Base-by-base conservation (phyloP, 2,113 vertebrate species). In the Lepus americanus region DNA sequence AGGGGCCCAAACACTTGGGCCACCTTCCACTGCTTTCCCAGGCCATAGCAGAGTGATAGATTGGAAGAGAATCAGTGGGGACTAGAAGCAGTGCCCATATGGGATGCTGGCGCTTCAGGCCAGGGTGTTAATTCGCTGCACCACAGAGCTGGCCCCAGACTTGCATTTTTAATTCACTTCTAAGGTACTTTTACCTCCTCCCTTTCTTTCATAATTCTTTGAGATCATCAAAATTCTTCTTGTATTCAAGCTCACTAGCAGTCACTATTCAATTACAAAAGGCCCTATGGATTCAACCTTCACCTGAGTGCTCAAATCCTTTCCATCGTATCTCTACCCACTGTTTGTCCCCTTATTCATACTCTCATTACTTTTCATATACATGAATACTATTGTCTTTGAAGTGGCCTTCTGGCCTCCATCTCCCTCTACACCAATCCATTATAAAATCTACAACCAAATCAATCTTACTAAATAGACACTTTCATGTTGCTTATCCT, bases 381-480 rank as follows among this genome's bases (percentile, higher is more conserved):
- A 2, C 31, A 74, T 51, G 87, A 86, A 55, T 66, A 44, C 51
- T 76, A 44, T 69, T 55, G 9, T 33, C 25, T 89, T 84, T 22
- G 67, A 87, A 76, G 61, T 84, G 44, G 13, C 55, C 19, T 96
- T 55, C 51, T 59, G 14, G 0, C 9, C 8, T 96, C 16, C 8
- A 55, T 10, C 13, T 83, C 11, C 49, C 44, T 76, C 6, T 72
- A 69, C 23, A 91, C 61, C 16, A 86, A 36, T 69, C 55, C 82
- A 55, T 72, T 27, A 14, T 70, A 73, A 49, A 74, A 59, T 63
- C 14, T 51, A 6, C 29, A 90, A 63, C 36, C 27, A 90, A 82
- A 70, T 86, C 14, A 79, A 63, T 73, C n/a, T 44, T 77, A 36
- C 22, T n/a, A 93, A 91, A 49, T 90, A 88, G 22, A 69, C 33